These are phyloP conservation scores for Emydoidea blandingii DNA, from an alignment of 2,797 vertebrate genomes.

Conservation along the genomic window DNA sequence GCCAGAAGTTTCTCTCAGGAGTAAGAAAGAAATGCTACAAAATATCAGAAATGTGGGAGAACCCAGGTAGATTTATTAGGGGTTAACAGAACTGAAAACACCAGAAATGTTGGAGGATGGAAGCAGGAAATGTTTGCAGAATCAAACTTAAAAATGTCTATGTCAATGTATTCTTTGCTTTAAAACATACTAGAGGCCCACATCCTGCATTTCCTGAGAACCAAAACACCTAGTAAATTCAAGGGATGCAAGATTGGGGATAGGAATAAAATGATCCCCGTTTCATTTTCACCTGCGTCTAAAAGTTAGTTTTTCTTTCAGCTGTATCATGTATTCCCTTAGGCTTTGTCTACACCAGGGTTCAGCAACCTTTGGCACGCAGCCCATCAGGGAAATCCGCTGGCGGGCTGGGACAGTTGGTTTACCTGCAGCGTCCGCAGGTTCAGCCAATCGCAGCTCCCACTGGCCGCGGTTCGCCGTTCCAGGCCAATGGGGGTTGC, in stretches of 20 bases:
- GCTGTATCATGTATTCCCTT: neutral
- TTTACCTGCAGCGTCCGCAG: too few relatives aligned
- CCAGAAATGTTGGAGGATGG: constrained; percentile 5
- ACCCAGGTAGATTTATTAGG: constrained; percentile 34
- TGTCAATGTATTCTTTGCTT: neutral
- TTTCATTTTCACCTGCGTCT: neutral
- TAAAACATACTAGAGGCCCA: neutral
- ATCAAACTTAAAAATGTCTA: constrained; percentile 27
- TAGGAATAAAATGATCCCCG: neutral
- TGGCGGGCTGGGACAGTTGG: too few relatives aligned
- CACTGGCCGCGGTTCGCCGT: too few relatives aligned
- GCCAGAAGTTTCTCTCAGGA: neutral
- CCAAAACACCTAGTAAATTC: neutral
- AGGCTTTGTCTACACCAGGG: too few relatives aligned
- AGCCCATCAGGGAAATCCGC: too few relatives aligned
- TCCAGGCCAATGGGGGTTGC: too few relatives aligned
- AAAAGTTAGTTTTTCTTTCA: neutral
- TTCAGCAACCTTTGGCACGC: too few relatives aligned
- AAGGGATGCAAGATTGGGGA: constrained; percentile 7
- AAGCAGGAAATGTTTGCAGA: constrained; percentile 30
- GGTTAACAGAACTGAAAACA: constrained; percentile 23
- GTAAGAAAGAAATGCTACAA: constrained; percentile 23
- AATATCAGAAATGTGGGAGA: constrained; percentile 7
- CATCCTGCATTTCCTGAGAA: neutral
- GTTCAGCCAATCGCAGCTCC: too few relatives aligned